Evolutionary conservation across 2,113 vertebrate species (phyloP), one percentile per base, ranked within the genome.

Genomic region (Colossoma macropomum): DNA sequence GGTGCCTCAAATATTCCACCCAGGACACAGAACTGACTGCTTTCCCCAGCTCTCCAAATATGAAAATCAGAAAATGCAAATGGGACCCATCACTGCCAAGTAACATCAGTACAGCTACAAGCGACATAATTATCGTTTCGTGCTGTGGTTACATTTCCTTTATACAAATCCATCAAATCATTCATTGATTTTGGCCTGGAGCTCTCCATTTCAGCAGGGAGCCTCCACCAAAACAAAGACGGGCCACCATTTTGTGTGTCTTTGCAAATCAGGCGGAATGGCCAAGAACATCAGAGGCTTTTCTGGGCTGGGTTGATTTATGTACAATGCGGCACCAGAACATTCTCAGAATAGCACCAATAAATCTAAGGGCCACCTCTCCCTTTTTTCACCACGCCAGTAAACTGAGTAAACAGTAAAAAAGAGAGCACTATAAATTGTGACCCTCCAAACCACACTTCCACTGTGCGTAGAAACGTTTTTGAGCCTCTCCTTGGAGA

Each of bases 401-500:
- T 34, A 83, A 65, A 75, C 81, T 87, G 28, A 86, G 89, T 68
- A 90, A 92, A 93, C 87, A 91, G 85, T 81, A 87, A 88, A 89
- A 85, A 85, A 84, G 84, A 74, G 83, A 84, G 77, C 30, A 86
- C 77, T 89, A 89, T 94, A 91, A 94, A 93, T 90, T 90, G 79
- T 87, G 79, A 86, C 85, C 83, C 84, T 86, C 87, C 85, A 90
- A 88, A 78, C 79, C 84, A 79, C 86, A 74, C 70, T 74, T 77
- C 72, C 81, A 86, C 86, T 50, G 32, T 82, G 78, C 81, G 54
- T 52, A 75, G 65, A 72, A 81, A 84, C 85, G 71, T 92, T 91
- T 91, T 85, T 91, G 69, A 60, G 38, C 74, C 80, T 92, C 91
- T 91, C 91, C 92, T 87, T 80, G 90, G 91, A 91, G 92, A 92